phyloP scores from a whole-genome alignment of 2,113 vertebrate genomes.

The Cochlearius cochlearius region DNA sequence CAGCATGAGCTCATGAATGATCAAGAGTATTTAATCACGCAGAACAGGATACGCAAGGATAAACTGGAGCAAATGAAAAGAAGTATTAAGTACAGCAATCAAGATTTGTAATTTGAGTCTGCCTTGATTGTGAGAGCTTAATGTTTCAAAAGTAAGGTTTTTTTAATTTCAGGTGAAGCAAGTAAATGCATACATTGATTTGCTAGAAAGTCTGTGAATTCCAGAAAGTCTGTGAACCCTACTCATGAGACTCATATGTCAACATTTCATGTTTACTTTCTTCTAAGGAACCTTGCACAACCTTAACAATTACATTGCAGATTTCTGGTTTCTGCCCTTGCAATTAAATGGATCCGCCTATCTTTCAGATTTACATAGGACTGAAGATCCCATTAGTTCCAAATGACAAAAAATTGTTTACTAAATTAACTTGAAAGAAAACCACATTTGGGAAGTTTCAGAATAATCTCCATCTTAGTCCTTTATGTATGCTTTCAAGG shows the following conservation, averaged over 20 bases:
- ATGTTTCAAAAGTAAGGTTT: neutral
- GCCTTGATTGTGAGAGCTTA: neutral
- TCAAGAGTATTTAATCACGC: conserved; percentile 11
- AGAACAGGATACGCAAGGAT: neutral
- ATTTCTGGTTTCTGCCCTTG: neutral
- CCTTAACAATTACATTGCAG: neutral
- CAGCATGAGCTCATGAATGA: neutral
- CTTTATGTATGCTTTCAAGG: neutral
- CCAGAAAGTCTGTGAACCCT: neutral
- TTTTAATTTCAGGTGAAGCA: neutral
- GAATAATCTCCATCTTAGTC: neutral
- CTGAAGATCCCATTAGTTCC: neutral
- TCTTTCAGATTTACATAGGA: neutral
- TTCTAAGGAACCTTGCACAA: neutral
- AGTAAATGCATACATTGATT: accelerated
- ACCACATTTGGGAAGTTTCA: neutral
- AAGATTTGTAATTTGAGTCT: neutral
- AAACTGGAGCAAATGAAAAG: conserved; percentile 9
- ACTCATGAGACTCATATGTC: neutral
- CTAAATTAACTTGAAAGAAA: neutral
- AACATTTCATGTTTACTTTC: neutral
- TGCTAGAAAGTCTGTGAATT: neutral
- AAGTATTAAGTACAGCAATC: neutral
- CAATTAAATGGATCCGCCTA: neutral
- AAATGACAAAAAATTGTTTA: neutral